Evolutionary conservation across 2,888 invertebrate species (phyloP), one percentile per base, ranked within the genome.

Genomic region (Erebia ligea): DNA sequence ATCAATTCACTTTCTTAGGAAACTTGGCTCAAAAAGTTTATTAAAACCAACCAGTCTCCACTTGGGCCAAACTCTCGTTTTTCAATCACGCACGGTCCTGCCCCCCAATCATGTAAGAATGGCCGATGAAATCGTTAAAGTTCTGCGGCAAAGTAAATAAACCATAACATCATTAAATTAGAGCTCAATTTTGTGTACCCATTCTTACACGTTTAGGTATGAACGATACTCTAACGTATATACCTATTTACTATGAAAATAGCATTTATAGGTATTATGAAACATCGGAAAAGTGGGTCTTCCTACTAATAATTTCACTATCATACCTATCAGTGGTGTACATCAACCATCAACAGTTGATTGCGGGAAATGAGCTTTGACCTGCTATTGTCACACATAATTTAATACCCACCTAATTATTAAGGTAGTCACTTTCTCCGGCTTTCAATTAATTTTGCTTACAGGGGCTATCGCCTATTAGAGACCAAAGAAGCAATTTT

Each of bases 361-460:
- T 59, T 10, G 11, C 40, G 58, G 9, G 34, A 17, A n/a, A 10
- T 10, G 40, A 59, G 42, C 59, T 59, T 59, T 59, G 42, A 59
- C 59, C 59, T 42, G 17, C 11, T 40, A 59, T 59, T 59, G 59
- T 59, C n/a, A 59, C 40, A 40, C 59, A 42, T 17, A 54, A 54
- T 54, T 54, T 10, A 6, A 34, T 6, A 6, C 34, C 34, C 34
- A 34, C 6, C 5, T 34, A 34, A 10, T 34, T 1, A 25, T 13
- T 15, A 25, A 25, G 25, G 57, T 34, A 15, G n/a, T 58, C n/a
- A 58, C 57, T 58, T 58, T 58, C 34, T 34, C n/a, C 34, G 34
- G 8, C 25, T 58, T 42, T 42, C 59, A 59, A 59, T 59, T 17
- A 59, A 59, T 15, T 59, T 59, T 17, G 59, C 25, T 40, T 59